Evolutionary conservation across 2,888 invertebrate species (phyloP).

Genomic region (Ryuthela nishihirai): DNA sequence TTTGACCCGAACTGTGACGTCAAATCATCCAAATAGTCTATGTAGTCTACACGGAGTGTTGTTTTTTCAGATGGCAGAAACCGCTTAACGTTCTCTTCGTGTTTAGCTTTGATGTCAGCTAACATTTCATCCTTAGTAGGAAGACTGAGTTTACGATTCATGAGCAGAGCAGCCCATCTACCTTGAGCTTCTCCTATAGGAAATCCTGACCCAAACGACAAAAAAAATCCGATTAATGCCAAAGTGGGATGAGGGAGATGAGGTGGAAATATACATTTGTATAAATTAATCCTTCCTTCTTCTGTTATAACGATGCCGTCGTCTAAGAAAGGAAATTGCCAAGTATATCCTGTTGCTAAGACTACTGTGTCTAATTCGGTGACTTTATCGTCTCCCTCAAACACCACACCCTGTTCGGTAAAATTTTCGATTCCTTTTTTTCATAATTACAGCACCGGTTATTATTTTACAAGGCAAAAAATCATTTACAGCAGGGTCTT

Average conservation of each 20-base stretch:
- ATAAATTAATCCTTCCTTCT: conserved; percentile 31
- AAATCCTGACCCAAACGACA: conserved; percentile 39
- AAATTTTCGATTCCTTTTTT: conserved; percentile 47
- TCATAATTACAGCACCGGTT: conserved; percentile 47
- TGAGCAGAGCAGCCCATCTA: conserved; percentile 26
- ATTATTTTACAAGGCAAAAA: conserved; percentile 52
- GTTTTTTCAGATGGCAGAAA: conserved; percentile 19
- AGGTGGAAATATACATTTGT: conserved; percentile 44
- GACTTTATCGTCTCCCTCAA: conserved; percentile 42
- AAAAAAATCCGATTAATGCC: conserved; percentile 43
- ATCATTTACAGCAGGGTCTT: conserved; percentile 49
- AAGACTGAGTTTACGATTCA: conserved; percentile 15
- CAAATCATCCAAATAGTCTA: conserved; percentile 52
- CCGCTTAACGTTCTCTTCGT: conserved; percentile 7
- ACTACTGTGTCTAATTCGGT: conserved; percentile 49
- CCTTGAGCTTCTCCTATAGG: conserved; percentile 41
- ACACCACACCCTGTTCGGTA: conserved; percentile 44
- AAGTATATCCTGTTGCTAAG: conserved; percentile 49
- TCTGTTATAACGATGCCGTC: conserved; percentile 36
- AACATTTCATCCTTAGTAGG: conserved; percentile 23
- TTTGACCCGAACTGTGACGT: conserved; percentile 51
- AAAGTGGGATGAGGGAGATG: conserved; percentile 42
- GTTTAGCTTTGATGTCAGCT: conserved; percentile 7
- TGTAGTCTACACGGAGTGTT: conserved; percentile 41
- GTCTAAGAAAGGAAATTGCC: conserved; percentile 49